A percentile compares a stretch with the other conserved stretches of the same genome.
Evolutionary conservation across 2,888 invertebrate genomes (phyloP).

Genomic region (Diachrysia chrysitis): DNA sequence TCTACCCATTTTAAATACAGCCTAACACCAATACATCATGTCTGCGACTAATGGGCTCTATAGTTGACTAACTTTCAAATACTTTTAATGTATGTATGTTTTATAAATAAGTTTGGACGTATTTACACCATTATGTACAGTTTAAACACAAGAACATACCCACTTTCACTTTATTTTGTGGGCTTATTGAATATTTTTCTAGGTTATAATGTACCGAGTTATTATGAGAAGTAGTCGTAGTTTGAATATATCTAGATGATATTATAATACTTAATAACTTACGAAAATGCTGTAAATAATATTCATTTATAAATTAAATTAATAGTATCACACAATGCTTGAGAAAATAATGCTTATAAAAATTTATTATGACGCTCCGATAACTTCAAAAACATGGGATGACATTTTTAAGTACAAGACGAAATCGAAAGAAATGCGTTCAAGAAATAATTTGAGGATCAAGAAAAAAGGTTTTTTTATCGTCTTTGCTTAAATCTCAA

Average conservation of each 20-base stretch:
- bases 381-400: constrained; percentile 41
- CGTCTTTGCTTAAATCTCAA: neutral
- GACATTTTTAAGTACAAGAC: constrained; percentile 28
- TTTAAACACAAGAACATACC: neutral
- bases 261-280: constrained; percentile 23
- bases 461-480: constrained; percentile 18
- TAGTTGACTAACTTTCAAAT: neutral
- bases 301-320: constrained; percentile 50
- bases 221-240: neutral
- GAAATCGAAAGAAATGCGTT: constrained; percentile 34
- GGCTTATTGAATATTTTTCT: neutral
- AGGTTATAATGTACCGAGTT: neutral
- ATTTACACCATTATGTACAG: neutral
- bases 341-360: constrained; percentile 44
- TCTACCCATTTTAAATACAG: constrained; percentile 34
- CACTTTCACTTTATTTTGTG: neutral
- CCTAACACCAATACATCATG: neutral
- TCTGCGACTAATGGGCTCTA: neutral
- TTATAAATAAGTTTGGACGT: neutral
- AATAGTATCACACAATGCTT: constrained; percentile 45
- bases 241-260: constrained; percentile 4
- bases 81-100: neutral
- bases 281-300: constrained; percentile 38
- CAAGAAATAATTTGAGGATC: constrained; percentile 17
- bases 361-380: constrained; percentile 33